These are phyloP conservation scores for Athene noctua DNA, from an alignment of 2,113 vertebrate species.

Conservation along the genomic window DNA sequence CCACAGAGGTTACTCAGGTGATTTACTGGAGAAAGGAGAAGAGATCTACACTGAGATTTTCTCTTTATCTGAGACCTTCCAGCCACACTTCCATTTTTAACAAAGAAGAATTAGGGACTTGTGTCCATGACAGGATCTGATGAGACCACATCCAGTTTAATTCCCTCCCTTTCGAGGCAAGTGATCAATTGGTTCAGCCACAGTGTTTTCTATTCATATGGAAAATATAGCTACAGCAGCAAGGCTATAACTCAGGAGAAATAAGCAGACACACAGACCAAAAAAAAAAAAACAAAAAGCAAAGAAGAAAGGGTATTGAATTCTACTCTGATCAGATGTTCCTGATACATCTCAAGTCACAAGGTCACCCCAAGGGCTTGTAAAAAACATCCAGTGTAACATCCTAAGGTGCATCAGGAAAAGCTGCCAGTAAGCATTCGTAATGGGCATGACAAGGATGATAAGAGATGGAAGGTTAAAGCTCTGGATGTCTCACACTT, in stretches of 20 bases:
- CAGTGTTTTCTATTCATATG: neutral
- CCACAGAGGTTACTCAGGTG: neutral
- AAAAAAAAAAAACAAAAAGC: neutral
- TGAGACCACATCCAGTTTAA: neutral
- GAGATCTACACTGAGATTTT: neutral
- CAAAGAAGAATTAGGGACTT: neutral
- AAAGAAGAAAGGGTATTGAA: neutral
- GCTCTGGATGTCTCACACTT: neutral
- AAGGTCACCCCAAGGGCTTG: neutral
- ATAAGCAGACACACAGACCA: neutral
- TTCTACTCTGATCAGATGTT: neutral
- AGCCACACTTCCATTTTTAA: neutral
- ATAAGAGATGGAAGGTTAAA: neutral
- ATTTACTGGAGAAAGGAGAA: neutral
- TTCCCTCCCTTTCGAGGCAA: neutral
- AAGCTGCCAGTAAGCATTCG: neutral
- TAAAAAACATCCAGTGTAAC: neutral
- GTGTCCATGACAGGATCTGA: neutral
- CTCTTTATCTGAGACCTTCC: neutral
- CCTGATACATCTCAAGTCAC: neutral
- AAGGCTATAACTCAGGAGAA: neutral
- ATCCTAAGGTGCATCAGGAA: neutral
- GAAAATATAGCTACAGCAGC: neutral
- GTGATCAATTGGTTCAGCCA: neutral
- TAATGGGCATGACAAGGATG: neutral